These are phyloP conservation scores for Macaria notata DNA, from an alignment of 2,888 invertebrate genomes.

Conservation along the genomic window DNA sequence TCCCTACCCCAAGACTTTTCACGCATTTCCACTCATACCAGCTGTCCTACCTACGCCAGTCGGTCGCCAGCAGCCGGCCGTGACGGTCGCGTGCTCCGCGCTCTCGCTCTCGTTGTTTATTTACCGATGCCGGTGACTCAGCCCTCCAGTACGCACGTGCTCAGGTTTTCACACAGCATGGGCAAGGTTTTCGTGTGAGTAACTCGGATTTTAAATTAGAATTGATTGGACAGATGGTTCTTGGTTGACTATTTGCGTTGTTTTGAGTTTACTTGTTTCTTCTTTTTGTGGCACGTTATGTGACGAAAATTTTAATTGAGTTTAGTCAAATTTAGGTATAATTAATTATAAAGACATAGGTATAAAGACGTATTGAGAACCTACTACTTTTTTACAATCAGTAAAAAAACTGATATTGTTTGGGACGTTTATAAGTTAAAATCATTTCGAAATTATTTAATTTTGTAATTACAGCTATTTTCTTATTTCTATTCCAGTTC, in stretches of 20 bases:
- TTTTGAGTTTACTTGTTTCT: neutral
- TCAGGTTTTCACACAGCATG: slow-evolving; percentile 36
- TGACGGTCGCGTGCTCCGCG: slow-evolving; percentile 17
- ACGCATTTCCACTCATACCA: slow-evolving; percentile 2
- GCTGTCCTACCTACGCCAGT: slow-evolving; percentile 24
- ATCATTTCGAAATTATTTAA: too few species aligned
- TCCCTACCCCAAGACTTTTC: neutral
- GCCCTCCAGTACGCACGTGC: slow-evolving; percentile 17
- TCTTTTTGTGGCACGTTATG: neutral
- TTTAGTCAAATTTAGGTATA: too few species aligned
- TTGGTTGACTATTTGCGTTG: neutral
- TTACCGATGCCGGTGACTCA: slow-evolving; percentile 45
- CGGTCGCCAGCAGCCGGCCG: slow-evolving; percentile 23
- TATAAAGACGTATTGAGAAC: too few species aligned
- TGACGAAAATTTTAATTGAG: too few species aligned
- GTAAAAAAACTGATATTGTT: too few species aligned
- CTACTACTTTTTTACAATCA: too few species aligned
- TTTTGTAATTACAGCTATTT: too few species aligned
- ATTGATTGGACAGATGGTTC: neutral
- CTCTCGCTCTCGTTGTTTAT: slow-evolving; percentile 36
- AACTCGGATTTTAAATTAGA: slow-evolving; percentile 22
- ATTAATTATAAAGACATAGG: too few species aligned
- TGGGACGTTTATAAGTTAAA: too few species aligned
- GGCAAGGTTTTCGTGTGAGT: slow-evolving; percentile 67
- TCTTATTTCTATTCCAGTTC: too few species aligned